Base-by-base conservation (phyloP, 1,140 invertebrate species). In the Cydia amplana region DNA sequence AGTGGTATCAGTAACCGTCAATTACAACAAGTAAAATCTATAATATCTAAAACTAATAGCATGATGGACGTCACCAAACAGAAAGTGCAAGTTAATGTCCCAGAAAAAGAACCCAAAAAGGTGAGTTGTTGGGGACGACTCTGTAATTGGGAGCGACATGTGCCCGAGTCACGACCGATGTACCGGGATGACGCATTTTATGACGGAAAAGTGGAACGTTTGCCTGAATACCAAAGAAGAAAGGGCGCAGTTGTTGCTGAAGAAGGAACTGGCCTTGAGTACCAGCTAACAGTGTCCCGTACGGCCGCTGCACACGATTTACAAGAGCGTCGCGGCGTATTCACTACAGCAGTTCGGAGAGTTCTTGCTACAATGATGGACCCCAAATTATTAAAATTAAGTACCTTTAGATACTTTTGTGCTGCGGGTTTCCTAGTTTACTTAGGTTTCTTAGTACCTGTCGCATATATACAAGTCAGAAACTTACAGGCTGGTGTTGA, bases 141-240 rank as follows among this genome's bases (percentile, higher is more conserved):
- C 16, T 91, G 82, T 82, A 80, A 81, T 64, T 92, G 90, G 89
- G 87, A 93, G 75, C 60, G 83, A 72, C 88, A 91, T 75, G 75
- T 88, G 51, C 79, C 83, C 18, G 89, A 94, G 49, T 94, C 95
- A 65, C 90, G 96, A 60, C 96, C 96, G 20, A 94, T 97, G 89
- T 97, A 97, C 87, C 93, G 97, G 77, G 96, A 98, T 87, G 97
- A 98, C 84, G 97, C 97, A 77, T 98, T 98, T 93, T 97, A 97
- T 84, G 94, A 95, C 18, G 97, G 96, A 0, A 97, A 96, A 72
- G 88, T 98, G 74, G 94, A 94, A 74, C 94, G 96, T 78, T 92
- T 98, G 75, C 95, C 96, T 1, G 95, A 96, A 81, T 97, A 97
- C 84, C 95, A 95, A 78, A 97, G 96, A 81, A 91, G 88, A 83